Conservation (phyloP, 2,797 vertebrate species). For the Synaphobranchus kaupii region DNA sequence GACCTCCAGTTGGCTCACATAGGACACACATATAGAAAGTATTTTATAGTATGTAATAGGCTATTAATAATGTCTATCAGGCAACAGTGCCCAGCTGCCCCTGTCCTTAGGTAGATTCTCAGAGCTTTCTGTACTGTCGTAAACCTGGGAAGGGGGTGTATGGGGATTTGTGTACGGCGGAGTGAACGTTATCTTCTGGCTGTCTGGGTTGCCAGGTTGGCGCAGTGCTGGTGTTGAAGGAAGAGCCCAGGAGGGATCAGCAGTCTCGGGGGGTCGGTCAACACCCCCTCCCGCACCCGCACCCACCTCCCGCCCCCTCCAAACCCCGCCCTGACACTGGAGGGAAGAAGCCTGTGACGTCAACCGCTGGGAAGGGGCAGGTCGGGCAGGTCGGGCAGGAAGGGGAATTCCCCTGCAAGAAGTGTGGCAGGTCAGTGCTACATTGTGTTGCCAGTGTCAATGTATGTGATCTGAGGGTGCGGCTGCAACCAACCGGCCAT, state of each 20-base stretch:
- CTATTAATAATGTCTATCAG: no score
- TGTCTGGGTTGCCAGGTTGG: conserved; percentile 62
- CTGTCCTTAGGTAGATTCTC: background rate
- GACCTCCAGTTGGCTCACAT: no score
- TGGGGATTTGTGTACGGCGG: background rate
- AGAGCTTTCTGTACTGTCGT: background rate
- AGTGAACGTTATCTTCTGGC: background rate
- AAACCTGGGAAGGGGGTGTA: background rate
- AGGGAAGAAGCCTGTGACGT: conserved; percentile 68
- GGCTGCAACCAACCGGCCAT: background rate
- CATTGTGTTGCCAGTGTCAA: no score
- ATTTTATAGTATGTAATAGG: background rate
- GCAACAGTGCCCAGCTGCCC: background rate
- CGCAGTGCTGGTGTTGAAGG: conserved; percentile 74
- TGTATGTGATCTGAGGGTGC: background rate
- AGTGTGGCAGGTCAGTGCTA: conserved; percentile 79
- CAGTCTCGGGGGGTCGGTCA: conserved; percentile 55
- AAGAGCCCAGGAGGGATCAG: conserved; percentile 71
- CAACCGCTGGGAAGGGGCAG: conserved; percentile 67
- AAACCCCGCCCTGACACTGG: conserved; percentile 71
- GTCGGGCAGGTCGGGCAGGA: conserved; percentile 72
- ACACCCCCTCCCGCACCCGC: conserved; percentile 45
- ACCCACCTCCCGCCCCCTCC: conserved; percentile 44
- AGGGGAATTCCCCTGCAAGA: conserved; percentile 97
- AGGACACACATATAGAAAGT: background rate